phyloP scores from a whole-genome alignment of 2,888 invertebrate genomes.

The Nemotelus nigrinus region DNA sequence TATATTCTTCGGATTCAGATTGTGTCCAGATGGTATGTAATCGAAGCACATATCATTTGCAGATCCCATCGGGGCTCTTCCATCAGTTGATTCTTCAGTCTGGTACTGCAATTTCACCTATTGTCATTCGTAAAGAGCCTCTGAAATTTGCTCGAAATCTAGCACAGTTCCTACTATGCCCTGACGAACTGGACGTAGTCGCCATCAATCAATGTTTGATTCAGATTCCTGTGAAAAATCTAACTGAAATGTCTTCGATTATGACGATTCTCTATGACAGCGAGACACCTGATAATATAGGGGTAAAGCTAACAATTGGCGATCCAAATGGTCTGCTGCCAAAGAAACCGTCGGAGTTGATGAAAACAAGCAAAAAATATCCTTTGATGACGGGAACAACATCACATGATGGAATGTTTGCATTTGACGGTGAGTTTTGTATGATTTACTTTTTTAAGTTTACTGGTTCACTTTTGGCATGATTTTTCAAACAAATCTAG shows the following conservation, averaged over 20 bases:
- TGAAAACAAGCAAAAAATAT: conserved; percentile 54
- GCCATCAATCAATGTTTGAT: conserved; percentile 55
- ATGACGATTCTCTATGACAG: conserved; percentile 28
- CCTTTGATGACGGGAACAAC: conserved; percentile 61
- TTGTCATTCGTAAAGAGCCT: conserved; percentile 61
- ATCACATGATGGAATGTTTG: conserved; percentile 60
- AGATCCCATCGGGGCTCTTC: conserved; percentile 60
- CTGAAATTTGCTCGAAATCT: conserved; percentile 55
- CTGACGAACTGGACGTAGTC: conserved; percentile 48
- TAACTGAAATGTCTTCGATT: conserved; percentile 51
- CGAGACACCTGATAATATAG: conserved; percentile 44
- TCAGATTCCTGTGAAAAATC: conserved; percentile 53
- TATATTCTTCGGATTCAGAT: background rate
- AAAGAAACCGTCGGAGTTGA: conserved; percentile 40
- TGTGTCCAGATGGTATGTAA: background rate
- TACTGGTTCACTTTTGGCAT: too few species aligned
- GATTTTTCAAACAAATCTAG: too few species aligned
- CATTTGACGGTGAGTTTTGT: conserved; percentile 46
- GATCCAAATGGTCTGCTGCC: conserved; percentile 46
- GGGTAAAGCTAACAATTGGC: conserved; percentile 48
- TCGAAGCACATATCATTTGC: background rate
- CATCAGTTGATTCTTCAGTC: conserved; percentile 64
- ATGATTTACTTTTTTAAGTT: background rate
- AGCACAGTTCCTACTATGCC: conserved; percentile 55
- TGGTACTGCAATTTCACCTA: conserved; percentile 63